Evolutionary conservation across 1,140 invertebrate species (phyloP), one percentile per base, ranked within the genome.

Genomic region (Grapholita molesta): DNA sequence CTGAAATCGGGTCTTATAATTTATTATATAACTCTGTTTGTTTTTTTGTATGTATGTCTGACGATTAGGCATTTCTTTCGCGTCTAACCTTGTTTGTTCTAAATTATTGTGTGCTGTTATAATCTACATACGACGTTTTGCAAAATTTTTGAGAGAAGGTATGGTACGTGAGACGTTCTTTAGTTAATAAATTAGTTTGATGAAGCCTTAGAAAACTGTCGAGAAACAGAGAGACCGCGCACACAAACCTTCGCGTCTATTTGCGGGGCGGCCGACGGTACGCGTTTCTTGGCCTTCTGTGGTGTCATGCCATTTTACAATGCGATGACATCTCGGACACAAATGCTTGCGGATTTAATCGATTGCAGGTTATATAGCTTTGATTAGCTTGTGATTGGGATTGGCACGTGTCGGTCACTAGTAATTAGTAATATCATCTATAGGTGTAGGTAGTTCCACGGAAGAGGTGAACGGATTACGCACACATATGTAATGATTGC

Each of bases 271-370:
- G 71, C 73, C 75, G 76, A 66, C 76, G 70, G 88, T 88, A 82
- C 88, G 71, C n/a, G n/a, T n/a, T n/a, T n/a, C n/a, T 88, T 88
- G 87, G 86, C 88, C 88, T 86, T 82, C 81, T 82, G 75, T n/a
- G n/a, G n/a, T n/a, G n/a, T 68, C 72, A 76, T 71, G 79, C 82
- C 77, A 79, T 83, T 83, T 83, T 84, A 77, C 73, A 84, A 81
- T 82, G 75, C 80, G 73, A 74, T 75, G 72, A 71, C 73, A 76
- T 73, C 74, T 72, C 73, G 68, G 70, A 76, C 71, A 66, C 65
- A 69, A 74, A 32, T 66, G 67, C 66, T 25, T 52, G 68, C 70
- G 68, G 38, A 73, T 76, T 72, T 73, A 73, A 71, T 68, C 42
- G 42, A 48, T 48, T n/a, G 18, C 15, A 21, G 42, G 18, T 48